Evolutionary conservation across 1,140 invertebrate species (phyloP), one percentile per base, ranked within the genome.

Genomic region (Drosophila watanabei): DNA sequence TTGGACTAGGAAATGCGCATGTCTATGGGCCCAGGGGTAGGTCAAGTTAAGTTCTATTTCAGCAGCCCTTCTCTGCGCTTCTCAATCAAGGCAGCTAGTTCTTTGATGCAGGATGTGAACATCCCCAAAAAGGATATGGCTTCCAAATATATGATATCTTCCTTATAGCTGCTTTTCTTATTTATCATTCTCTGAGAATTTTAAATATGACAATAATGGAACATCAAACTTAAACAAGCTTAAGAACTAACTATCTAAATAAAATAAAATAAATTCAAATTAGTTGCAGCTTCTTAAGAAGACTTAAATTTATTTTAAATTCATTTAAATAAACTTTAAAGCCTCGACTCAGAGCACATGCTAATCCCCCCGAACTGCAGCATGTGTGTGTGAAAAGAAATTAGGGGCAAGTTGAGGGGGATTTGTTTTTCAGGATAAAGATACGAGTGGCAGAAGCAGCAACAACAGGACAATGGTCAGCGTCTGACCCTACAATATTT

Each of bases 401-500:
- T 71, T 73, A 73, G 66, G 51, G 28, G 41, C 65, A 35, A 56
- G 51, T 48, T 11, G 24, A 49, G 30, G 32, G 58, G 60, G 30
- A 30, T 33, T 65, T 37, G n/a, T 24, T 24, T 24, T 10, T 28
- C 6, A 7, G 32, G 13, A 13, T 70, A 3, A 1, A 32, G 24
- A 30, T 60, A 20, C 58, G 33, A 56, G 33, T 37, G 51, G 6
- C 51, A 54, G n/a, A n/a, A 24, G 35, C 37, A 6, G 43, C 5
- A 24, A 48, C 45, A 30, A 20, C 32, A 66, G 46, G 24, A 68
- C 62, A 70, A 65, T 68, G 60, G 33, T 41, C 43, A 45, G 37
- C 35, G 45, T 46, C 54, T 52, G 49, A 16, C n/a, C 62, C 59
- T 52, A 32, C 39, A 43, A 58, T 73, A 79, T 86, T 82, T 85